phyloP scores from a whole-genome alignment of 1,140 invertebrate genomes.

The Drosophila fuyamai region DNA sequence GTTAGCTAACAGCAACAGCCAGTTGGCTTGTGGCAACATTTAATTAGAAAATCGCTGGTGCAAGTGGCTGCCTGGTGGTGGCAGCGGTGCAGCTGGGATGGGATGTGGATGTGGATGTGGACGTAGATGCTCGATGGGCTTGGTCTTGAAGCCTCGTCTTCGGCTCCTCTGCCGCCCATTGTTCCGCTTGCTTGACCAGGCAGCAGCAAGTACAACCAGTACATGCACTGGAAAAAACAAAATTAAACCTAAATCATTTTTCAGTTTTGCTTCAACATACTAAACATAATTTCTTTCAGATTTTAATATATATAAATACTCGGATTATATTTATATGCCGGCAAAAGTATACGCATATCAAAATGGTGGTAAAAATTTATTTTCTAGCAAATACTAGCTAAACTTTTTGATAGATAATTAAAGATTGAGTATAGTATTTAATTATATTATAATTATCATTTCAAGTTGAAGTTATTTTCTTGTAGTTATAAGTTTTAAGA shows the following conservation, averaged over 20 bases:
- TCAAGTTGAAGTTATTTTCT: too few relatives aligned
- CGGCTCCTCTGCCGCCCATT: conserved; percentile 22
- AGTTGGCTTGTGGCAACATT: conserved; percentile 45
- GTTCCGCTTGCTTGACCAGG: conserved; percentile 42
- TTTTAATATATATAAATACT: too few relatives aligned
- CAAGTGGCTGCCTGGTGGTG: conserved; percentile 31
- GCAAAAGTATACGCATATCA: too few relatives aligned
- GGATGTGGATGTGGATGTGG: conserved; percentile 15
- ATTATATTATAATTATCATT: too few relatives aligned
- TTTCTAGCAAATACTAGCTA: too few relatives aligned
- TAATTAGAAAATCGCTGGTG: conserved; percentile 53
- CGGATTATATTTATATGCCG: too few relatives aligned
- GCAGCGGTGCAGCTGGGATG: conserved; percentile 2
- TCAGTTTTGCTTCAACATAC: too few relatives aligned
- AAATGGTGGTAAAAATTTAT: too few relatives aligned
- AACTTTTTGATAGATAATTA: too few relatives aligned
- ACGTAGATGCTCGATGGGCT: conserved; percentile 24
- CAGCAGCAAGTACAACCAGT: conserved; percentile 7
- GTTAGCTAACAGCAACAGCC: conserved; percentile 24
- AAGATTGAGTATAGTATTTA: too few relatives aligned
- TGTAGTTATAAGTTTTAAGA: too few relatives aligned
- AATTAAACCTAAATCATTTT: too few relatives aligned
- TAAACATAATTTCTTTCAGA: not conserved
- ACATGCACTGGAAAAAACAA: conserved; percentile 1
- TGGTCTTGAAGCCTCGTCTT: conserved; percentile 21